Percentiles rank a stretch among this genome's conserved stretches.
Evolutionary conservation across 2,888 invertebrate genomes (phyloP).

Genomic region (Caenorhabditis afra): DNA sequence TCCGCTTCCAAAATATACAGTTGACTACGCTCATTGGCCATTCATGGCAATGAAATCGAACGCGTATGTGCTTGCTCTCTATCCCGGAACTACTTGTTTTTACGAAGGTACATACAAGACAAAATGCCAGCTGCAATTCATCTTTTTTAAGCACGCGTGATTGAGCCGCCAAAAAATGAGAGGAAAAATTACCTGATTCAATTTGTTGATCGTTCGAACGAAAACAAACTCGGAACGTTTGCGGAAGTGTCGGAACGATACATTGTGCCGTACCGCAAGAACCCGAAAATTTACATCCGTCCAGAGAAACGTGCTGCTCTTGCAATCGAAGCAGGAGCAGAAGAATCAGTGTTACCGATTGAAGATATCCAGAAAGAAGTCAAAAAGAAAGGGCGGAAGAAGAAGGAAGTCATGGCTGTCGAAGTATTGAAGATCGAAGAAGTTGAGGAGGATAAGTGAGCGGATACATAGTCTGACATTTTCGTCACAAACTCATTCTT

Average conservation of each 20-base stretch:
- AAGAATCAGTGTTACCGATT: too few species aligned
- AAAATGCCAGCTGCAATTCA: not conserved
- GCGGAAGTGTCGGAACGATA: constrained; percentile 27
- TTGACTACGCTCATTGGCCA: constrained; percentile 10
- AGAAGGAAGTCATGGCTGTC: not conserved
- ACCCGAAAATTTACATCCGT: constrained; percentile 22
- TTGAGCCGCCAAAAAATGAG: not conserved
- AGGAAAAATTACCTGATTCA: too few species aligned
- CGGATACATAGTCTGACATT: too few species aligned
- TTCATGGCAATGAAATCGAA: constrained; percentile 14
- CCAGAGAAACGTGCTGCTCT: constrained; percentile 14
- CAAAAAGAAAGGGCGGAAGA: not conserved
- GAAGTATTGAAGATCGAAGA: not conserved
- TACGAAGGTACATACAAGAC: constrained; percentile 31
- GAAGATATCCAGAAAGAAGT: not conserved
- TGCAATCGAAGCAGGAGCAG: not conserved
- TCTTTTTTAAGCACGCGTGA: constrained; percentile 13
- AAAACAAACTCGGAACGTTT: too few species aligned
- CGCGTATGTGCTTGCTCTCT: constrained; percentile 28
- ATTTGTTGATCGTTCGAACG: too few species aligned
- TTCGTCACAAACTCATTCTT: constrained; percentile 1
- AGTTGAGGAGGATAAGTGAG: constrained; percentile 21
- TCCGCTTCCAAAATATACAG: constrained; percentile 27
- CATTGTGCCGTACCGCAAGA: constrained; percentile 10
- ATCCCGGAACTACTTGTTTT: constrained; percentile 42